Base-by-base conservation (phyloP, 1,140 invertebrate genomes). In the Penaeus chinensis region DNA sequence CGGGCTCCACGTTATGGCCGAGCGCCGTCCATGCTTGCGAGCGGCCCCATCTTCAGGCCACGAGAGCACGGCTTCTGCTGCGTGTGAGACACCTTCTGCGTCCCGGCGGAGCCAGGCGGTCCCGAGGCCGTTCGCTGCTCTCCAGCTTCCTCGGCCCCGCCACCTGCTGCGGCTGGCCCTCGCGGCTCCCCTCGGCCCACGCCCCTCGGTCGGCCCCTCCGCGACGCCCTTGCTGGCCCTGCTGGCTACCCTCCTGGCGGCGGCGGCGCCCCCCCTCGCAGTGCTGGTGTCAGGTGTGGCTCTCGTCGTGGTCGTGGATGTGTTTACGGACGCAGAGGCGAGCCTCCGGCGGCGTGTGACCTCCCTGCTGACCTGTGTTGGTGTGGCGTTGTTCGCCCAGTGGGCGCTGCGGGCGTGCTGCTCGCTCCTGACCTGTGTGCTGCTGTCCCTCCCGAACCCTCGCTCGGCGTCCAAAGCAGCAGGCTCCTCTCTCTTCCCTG, bases 1-100 rank as follows among this genome's bases (percentile, higher is more conserved):
- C 27, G 66, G 66, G 66, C 22, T 69, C 66, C 4, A 27, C 66
- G 66, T 69, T 69, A 69, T 69, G 66, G 66, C 66, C 66, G n/a
- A 69, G 66, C 66, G 66, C 66, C 66, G n/a, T 69, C 66, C 66
- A 22, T 27, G 66, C 66, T 22, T 69, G 66, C 22, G n/a, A 69
- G 27, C 66, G 66, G 66, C n/a, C 66, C 66, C 66, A 19, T 19
- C 66, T 10, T 69, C 66, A 69, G 16, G n/a, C n/a, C 27, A 7
- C n/a, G 22, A n/a, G 66, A 24, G 13, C 22, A 69, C 16, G 22
- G 66, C 22, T 22, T 22, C 27, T 69, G 10, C 66, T 19, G 22
- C 66, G n/a, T n/a, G 16, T 69, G 20, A 27, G n/a, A 24, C 13
- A 24, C 22, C 66, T n/a, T 1, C 66, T 69, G 66, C n/a, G 78